Evolutionary conservation across 1,140 invertebrate genomes (phyloP).

Genomic region (Medauroidea extradentata): DNA sequence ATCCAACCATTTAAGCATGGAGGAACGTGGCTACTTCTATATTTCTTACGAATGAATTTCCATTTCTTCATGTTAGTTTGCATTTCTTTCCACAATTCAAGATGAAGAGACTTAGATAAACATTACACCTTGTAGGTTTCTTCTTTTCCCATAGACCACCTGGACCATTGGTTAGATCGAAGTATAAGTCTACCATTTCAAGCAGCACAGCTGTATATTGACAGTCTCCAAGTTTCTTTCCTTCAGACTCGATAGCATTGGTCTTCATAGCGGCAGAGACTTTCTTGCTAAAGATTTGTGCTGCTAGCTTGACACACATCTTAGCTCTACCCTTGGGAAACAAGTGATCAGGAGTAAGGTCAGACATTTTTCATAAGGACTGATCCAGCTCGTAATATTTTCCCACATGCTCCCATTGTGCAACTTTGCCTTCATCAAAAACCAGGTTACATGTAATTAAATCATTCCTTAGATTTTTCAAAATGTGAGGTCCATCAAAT

Average conservation of each 20-base stretch:
- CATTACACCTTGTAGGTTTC: too few relatives aligned
- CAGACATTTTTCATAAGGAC: too few relatives aligned
- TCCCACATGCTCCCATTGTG: too few relatives aligned
- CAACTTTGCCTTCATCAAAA: too few relatives aligned
- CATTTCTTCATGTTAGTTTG: background rate
- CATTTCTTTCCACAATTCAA: too few relatives aligned
- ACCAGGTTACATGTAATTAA: too few relatives aligned
- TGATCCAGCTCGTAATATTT: too few relatives aligned
- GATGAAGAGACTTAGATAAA: too few relatives aligned
- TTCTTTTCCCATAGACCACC: conserved; percentile 7
- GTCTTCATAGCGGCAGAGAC: conserved; percentile 23
- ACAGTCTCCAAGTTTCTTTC: conserved; percentile 21
- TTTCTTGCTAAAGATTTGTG: conserved; percentile 28
- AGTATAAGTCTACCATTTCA: conserved; percentile 27
- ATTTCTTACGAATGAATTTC: conserved; percentile 11
- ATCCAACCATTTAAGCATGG: conserved; percentile 33
- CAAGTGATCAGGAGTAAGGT: too few relatives aligned
- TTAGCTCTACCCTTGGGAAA: conserved; percentile 16
- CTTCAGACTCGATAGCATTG: conserved; percentile 16
- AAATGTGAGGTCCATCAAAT: too few relatives aligned
- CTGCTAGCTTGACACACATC: conserved; percentile 31
- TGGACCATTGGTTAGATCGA: conserved; percentile 32
- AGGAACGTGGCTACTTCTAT: conserved; percentile 7
- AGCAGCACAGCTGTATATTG: conserved; percentile 22
- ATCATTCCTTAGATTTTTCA: too few relatives aligned